A percentile compares a stretch with the other conserved stretches of the same genome.
Conservation (phyloP, 2,797 vertebrate species). For the Lutra lutra region DNA sequence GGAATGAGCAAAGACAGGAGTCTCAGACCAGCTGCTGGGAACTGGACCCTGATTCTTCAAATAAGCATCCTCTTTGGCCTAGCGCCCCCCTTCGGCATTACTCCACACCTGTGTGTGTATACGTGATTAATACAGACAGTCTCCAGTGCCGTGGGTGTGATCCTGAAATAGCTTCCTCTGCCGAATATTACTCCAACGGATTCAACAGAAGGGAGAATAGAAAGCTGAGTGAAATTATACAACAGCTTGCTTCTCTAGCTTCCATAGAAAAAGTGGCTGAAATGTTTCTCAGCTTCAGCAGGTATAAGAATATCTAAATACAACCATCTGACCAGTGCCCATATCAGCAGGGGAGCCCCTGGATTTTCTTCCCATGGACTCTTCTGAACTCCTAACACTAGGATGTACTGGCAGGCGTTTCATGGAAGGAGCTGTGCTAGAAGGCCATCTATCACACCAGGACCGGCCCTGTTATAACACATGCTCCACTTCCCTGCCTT, state of each 20-base stretch:
- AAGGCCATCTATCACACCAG: not conserved
- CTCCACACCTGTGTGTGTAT: not conserved
- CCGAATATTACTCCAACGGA: slow-evolving; percentile 41
- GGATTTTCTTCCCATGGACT: not conserved
- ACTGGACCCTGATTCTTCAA: not conserved
- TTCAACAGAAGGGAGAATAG: slow-evolving; percentile 1
- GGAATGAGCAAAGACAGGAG: not conserved
- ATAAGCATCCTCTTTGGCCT: not conserved
- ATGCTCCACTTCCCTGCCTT: not conserved
- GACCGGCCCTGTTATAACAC: not conserved
- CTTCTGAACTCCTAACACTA: not conserved
- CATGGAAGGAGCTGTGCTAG: not conserved
- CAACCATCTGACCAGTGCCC: not conserved
- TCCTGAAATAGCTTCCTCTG: slow-evolving; percentile 37
- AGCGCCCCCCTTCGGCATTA: not conserved
- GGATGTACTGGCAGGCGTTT: not conserved
- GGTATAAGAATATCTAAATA: not conserved
- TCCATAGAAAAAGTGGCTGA: not conserved
- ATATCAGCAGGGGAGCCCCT: not conserved
- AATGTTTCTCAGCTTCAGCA: slow-evolving; percentile 25
- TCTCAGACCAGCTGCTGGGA: not conserved
- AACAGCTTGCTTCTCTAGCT: slow-evolving; percentile 25
- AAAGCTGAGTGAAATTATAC: slow-evolving; percentile 37
- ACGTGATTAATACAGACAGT: not conserved
- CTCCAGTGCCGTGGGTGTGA: slow-evolving; percentile 33